phyloP scores from a whole-genome alignment of 2,113 vertebrate species.

The Amazona guildingii region DNA sequence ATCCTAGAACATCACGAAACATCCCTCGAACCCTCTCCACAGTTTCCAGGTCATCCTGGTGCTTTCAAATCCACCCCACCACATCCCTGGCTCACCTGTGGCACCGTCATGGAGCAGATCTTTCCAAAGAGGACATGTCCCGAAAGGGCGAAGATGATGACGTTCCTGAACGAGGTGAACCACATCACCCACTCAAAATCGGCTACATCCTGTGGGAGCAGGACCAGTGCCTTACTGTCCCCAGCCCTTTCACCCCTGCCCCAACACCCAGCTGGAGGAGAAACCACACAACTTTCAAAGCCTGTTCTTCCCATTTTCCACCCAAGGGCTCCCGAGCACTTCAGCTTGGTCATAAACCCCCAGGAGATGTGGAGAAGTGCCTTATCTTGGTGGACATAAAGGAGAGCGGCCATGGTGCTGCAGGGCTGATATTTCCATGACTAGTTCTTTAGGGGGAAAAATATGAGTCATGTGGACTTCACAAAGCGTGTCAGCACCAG shows the following conservation, averaged over 20 bases:
- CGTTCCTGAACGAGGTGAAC: slow-evolving; percentile 89
- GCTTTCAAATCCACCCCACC: not conserved
- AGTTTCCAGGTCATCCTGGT: not conserved
- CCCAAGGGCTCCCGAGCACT: not conserved
- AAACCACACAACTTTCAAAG: not conserved
- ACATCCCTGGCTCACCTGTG: slow-evolving; percentile 78
- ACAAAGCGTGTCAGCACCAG: not conserved
- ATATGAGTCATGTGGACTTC: accelerated
- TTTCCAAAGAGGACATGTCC: slow-evolving; percentile 95
- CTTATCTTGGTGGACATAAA: accelerated
- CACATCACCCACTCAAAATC: slow-evolving; percentile 99
- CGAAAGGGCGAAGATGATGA: slow-evolving; percentile 90
- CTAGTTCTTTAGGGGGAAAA: not conserved
- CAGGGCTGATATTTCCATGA: not conserved
- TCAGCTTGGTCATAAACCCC: not conserved
- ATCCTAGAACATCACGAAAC: not conserved
- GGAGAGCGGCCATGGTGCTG: accelerated
- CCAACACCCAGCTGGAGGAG: not conserved
- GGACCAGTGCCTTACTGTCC: not conserved
- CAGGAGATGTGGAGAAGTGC: accelerated
- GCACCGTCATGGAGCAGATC: slow-evolving; percentile 88
- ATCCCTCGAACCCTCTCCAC: not conserved
- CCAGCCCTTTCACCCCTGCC: not conserved
- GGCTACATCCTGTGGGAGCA: slow-evolving; percentile 81
- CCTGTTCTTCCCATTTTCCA: not conserved